Percentiles rank a stretch among this genome's conserved stretches.
phyloP scores from a whole-genome alignment of 2,797 vertebrate species.

The Trachops cirrhosus region DNA sequence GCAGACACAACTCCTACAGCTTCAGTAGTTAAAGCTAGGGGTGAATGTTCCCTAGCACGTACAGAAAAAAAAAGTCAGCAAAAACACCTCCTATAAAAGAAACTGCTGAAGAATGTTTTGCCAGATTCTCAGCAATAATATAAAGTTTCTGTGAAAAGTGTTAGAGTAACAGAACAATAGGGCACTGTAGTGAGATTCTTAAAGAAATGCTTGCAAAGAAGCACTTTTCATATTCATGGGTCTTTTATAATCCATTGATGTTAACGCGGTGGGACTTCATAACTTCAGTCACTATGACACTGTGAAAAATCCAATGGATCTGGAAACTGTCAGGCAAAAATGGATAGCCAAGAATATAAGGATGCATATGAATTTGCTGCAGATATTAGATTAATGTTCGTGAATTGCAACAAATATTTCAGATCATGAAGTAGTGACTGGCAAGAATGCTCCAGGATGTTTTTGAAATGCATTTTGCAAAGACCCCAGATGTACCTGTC shows the following conservation, averaged over 20 bases:
- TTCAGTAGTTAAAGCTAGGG: slow-evolving; percentile 72
- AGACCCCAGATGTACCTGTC: slow-evolving; percentile 85
- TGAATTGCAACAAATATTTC: slow-evolving; percentile 92
- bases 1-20: slow-evolving; percentile 84
- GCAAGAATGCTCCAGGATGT: slow-evolving; percentile 95
- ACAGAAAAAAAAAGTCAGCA: slow-evolving; percentile 72
- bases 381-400: slow-evolving; percentile 94
- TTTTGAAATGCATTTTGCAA: slow-evolving; percentile 91
- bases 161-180: slow-evolving; percentile 84
- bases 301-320: slow-evolving; percentile 89
- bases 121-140: slow-evolving; percentile 80
- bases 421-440: slow-evolving; percentile 90
- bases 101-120: slow-evolving; percentile 83
- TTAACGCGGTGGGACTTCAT: slow-evolving; percentile 81
- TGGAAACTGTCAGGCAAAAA: slow-evolving; percentile 90
- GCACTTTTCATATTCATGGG: slow-evolving; percentile 90
- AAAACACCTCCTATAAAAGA: slow-evolving; percentile 73
- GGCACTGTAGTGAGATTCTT: slow-evolving; percentile 87
- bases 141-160: slow-evolving; percentile 74
- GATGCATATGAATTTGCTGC: slow-evolving; percentile 90
- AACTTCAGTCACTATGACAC: slow-evolving; percentile 82
- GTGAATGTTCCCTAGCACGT: slow-evolving; percentile 70
- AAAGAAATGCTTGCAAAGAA: slow-evolving; percentile 93
- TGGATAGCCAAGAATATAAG: slow-evolving; percentile 89
- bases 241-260: slow-evolving; percentile 89